Conservation (phyloP, 2,888 invertebrate species). For the Lasioglossum malachurum region DNA sequence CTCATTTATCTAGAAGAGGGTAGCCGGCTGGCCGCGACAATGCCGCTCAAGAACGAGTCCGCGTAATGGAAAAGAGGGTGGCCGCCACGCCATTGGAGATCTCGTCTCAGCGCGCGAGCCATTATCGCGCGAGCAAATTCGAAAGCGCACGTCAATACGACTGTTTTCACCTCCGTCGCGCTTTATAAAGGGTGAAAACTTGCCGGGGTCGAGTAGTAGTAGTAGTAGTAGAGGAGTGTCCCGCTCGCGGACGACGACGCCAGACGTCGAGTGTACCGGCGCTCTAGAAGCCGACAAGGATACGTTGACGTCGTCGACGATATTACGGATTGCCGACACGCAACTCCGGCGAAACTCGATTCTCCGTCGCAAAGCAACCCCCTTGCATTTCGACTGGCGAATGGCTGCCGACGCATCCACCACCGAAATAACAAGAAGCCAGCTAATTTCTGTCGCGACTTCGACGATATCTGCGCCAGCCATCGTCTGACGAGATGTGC, state of each 20-base stretch:
- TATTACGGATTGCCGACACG: constrained; percentile 62
- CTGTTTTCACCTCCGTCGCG: constrained; percentile 37
- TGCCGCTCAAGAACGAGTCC: constrained; percentile 61
- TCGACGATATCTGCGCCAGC: constrained; percentile 49
- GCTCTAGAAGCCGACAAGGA: not conserved
- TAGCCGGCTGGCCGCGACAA: constrained; percentile 59
- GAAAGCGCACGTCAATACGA: constrained; percentile 52
- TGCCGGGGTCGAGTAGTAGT: constrained; percentile 24
- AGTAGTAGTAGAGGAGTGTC: not conserved
- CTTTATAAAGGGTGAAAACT: constrained; percentile 47
- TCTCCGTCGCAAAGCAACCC: not conserved
- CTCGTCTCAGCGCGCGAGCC: constrained; percentile 18
- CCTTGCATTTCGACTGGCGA: not conserved
- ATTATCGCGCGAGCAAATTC: constrained; percentile 21
- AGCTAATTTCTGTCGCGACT: constrained; percentile 67
- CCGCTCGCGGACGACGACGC: constrained; percentile 4
- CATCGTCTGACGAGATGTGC: not conserved
- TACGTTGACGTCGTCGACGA: constrained; percentile 43
- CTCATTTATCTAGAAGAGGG: constrained; percentile 69
- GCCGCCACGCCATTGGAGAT: constrained; percentile 30
- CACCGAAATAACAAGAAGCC: constrained; percentile 68
- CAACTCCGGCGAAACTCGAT: constrained; percentile 66
- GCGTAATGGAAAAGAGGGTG: constrained; percentile 56
- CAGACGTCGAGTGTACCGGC: constrained; percentile 28
- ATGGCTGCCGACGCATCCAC: constrained; percentile 54